Evolutionary conservation across 1,140 invertebrate species (phyloP).

Genomic region (Sycobia sp.): DNA sequence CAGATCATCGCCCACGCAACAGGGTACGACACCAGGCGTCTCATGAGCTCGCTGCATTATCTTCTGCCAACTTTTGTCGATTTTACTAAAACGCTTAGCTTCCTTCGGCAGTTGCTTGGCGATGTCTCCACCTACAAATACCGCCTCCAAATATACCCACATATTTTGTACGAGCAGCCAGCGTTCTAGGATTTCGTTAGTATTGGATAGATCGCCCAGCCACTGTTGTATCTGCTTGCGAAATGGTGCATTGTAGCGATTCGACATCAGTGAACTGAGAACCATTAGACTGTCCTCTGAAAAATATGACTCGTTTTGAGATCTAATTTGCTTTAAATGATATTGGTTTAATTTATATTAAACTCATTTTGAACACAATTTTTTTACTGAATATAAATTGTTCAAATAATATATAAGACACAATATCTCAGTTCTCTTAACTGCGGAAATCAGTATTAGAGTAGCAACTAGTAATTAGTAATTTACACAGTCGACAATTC

Average conservation of each 20-base stretch:
- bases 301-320: neutral
- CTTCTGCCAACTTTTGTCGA: slow-evolving; percentile 98
- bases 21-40: slow-evolving; percentile 91
- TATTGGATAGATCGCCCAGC: slow-evolving; percentile 93
- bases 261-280: slow-evolving; percentile 88
- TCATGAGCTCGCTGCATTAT: slow-evolving; percentile 96
- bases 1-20: slow-evolving; percentile 94
- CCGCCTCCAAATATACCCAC: slow-evolving; percentile 98
- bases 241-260: slow-evolving; percentile 93
- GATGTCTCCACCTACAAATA: slow-evolving; percentile 97
- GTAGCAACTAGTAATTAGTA: too few species aligned
- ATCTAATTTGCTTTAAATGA: too few species aligned
- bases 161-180: slow-evolving; percentile 97
- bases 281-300: slow-evolving; percentile 94
- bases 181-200: slow-evolving; percentile 94
- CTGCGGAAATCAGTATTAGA: too few species aligned
- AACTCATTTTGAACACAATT: too few species aligned
- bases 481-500: too few species aligned
- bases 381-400: too few species aligned
- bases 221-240: slow-evolving; percentile 95
- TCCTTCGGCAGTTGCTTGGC: slow-evolving; percentile 96
- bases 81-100: slow-evolving; percentile 93
- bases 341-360: too few species aligned
- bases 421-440: too few species aligned
- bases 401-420: too few species aligned